Base-by-base conservation (phyloP, 2,113 vertebrate species). In the Paramormyrops kingsleyae region DNA sequence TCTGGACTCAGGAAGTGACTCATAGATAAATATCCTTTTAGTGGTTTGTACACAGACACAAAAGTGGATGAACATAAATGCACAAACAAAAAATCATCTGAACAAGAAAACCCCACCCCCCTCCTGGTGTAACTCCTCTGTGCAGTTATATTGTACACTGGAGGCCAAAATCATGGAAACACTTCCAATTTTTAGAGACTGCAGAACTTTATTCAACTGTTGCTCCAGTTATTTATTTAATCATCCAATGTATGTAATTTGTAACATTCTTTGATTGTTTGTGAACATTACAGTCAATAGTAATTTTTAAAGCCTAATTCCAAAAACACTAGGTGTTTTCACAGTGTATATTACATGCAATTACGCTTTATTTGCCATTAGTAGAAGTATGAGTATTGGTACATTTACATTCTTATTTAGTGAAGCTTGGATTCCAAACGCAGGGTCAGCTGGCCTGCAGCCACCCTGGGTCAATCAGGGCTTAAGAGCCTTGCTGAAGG, bases 21-120 rank as follows among this genome's bases (percentile, higher is more conserved):
- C 13, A 21, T 47, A n/a, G 17, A 88, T 88, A 88, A 74, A 88
- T 62, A 74, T 88, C 62, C 62, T 88, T 56, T 27, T 47, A 47
- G 15, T 74, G 15, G 59, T 88, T 88, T 49, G 87, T 74, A 74
- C 42, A 21, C 87, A 88, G 39, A 46, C 21, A 70, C 59, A 66
- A 66, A 88, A 49, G 59, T 9, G 59, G 35, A 46, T 35, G 35
- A 66, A 62, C 46, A 49, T 86, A 50, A 86, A 50, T 31, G 39
- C 31, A 74, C 24, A 49, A 5, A 7, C 24, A 87, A 44, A 87
- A 56, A 24, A 56, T 15, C 0, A 31, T 35, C 19, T 39, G 35
- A 62, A n/a, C 62, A n/a, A 0, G 21, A 70, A 66, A 88, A 66
- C 35, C 35, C n/a, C n/a, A n/a, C 19, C 47, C 1, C 19, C 4